Conservation (phyloP, 2,113 vertebrate species). For the Camelus bactrianus region DNA sequence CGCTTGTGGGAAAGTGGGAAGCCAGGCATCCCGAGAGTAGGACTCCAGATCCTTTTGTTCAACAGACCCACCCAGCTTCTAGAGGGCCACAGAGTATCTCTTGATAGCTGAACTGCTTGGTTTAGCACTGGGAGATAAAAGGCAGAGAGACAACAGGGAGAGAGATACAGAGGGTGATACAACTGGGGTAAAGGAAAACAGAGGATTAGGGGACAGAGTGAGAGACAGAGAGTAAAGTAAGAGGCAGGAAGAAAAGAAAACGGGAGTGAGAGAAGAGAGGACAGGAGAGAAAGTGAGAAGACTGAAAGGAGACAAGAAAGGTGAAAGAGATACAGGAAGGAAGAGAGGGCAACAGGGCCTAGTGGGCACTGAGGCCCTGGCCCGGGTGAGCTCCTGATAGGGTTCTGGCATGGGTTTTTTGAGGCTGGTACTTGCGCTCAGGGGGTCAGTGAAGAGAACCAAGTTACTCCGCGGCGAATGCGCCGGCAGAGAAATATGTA, state of each 20-base stretch:
- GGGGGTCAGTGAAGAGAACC: background rate
- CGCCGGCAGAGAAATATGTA: conserved; percentile 73
- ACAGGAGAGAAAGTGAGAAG: background rate
- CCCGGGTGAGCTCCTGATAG: background rate
- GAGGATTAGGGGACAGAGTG: background rate
- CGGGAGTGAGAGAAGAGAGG: background rate
- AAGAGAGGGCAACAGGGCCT: background rate
- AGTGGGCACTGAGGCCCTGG: conserved; percentile 2
- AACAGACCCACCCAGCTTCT: conserved; percentile 29
- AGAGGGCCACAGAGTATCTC: background rate
- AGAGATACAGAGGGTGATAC: background rate
- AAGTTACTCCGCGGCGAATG: background rate
- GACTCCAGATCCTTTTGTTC: conserved; percentile 73
- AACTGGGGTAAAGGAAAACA: background rate
- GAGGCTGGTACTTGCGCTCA: background rate
- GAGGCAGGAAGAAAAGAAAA: background rate
- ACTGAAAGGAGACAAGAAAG: background rate
- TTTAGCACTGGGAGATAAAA: background rate
- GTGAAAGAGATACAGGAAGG: background rate
- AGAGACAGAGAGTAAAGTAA: background rate
- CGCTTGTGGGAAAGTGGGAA: background rate
- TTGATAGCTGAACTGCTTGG: background rate
- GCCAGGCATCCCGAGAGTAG: background rate
- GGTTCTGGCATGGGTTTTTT: background rate
- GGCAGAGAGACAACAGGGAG: background rate